These are phyloP conservation scores for Ophion costatus DNA, from an alignment of 2,888 invertebrate species.

Conservation along the genomic window DNA sequence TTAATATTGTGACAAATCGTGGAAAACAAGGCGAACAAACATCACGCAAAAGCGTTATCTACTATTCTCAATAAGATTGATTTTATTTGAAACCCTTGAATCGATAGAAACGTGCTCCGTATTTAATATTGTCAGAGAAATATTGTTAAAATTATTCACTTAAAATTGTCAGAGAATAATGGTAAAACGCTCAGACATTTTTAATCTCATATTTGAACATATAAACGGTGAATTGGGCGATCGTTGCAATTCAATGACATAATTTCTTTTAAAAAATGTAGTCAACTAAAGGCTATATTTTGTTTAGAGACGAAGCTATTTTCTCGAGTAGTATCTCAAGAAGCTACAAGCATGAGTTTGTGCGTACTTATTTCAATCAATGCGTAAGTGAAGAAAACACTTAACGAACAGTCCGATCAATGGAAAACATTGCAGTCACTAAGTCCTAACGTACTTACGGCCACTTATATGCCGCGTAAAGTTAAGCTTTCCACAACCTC, in stretches of 20 bases:
- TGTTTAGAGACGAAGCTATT: background rate
- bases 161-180: background rate
- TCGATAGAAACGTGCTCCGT: background rate
- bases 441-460: background rate
- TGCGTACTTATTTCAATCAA: background rate
- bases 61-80: background rate
- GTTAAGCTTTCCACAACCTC: constrained; percentile 4
- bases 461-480: background rate
- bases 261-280: too few species aligned
- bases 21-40: background rate
- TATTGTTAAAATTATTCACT: too few species aligned
- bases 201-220: background rate
- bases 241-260: background rate
- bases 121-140: background rate
- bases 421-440: background rate
- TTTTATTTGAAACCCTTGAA: background rate
- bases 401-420: background rate
- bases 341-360: background rate
- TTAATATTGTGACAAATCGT: background rate
- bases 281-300: background rate
- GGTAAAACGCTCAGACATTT: too few species aligned
- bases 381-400: too few species aligned
- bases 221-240: background rate
- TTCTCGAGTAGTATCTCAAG: background rate
- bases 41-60: background rate